Evolutionary conservation across 2,113 vertebrate species (phyloP).

Genomic region (Osmerus mordax): DNA sequence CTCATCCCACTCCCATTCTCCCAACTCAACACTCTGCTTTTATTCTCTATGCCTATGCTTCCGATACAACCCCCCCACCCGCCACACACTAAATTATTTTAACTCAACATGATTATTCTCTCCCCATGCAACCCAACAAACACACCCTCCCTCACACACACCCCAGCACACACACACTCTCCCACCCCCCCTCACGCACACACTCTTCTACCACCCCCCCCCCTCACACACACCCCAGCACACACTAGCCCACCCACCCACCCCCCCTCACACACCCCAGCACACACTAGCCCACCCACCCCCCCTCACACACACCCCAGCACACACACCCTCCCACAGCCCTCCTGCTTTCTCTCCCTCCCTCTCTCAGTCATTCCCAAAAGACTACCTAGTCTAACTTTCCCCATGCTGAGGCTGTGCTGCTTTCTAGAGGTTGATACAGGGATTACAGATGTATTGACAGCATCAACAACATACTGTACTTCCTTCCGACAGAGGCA

Average conservation of each 20-base stretch:
- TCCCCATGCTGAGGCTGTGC: neutral
- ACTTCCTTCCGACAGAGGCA: too few species aligned
- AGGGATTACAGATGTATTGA: too few species aligned
- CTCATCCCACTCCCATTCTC: too few species aligned
- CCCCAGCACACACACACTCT: too few species aligned
- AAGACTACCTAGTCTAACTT: neutral
- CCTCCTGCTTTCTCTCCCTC: slow-evolving; percentile 1
- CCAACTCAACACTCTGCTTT: too few species aligned
- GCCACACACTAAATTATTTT: too few species aligned
- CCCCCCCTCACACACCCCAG: slow-evolving; percentile 9
- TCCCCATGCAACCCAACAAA: neutral
- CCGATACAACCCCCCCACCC: too few species aligned
- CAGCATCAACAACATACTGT: too few species aligned
- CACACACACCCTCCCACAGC: slow-evolving; percentile 11
- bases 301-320: neutral
- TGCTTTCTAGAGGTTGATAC: slow-evolving; percentile 23
- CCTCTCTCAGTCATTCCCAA: neutral
- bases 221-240: neutral
- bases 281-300: slow-evolving; percentile 8
- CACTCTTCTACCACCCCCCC: slow-evolving; percentile 6
- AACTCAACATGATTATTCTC: too few species aligned
- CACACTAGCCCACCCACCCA: neutral
- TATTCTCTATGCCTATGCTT: too few species aligned
- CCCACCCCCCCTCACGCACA: neutral
- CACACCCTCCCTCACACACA: slow-evolving; percentile 9